phyloP scores from a whole-genome alignment of 2,888 invertebrate species.

The Ormyrus thymus region DNA sequence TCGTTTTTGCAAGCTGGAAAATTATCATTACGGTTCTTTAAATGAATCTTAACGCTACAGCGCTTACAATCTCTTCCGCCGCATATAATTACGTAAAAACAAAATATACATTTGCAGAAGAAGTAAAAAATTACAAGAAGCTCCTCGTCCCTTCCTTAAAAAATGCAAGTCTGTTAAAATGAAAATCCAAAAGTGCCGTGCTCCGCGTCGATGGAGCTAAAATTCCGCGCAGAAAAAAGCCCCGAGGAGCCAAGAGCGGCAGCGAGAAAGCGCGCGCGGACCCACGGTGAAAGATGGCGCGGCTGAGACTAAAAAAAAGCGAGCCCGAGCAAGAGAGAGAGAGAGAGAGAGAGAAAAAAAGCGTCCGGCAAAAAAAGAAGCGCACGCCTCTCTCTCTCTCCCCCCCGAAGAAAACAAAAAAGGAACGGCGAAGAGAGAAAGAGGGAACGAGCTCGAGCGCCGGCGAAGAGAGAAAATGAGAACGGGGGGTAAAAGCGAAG shows the following conservation, averaged over 20 bases:
- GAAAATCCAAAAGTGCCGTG: slow-evolving; percentile 6
- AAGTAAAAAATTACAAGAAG: too few species aligned
- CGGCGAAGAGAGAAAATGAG: slow-evolving; percentile 49
- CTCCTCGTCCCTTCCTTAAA: not conserved
- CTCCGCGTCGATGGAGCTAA: slow-evolving; percentile 20
- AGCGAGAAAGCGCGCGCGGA: slow-evolving; percentile 11
- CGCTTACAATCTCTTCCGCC: too few species aligned
- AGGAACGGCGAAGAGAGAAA: not conserved
- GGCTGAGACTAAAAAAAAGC: slow-evolving; percentile 35
- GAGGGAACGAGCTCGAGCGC: slow-evolving; percentile 30
- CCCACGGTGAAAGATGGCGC: too few species aligned
- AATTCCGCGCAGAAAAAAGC: slow-evolving; percentile 14
- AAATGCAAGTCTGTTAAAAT: slow-evolving; percentile 21
- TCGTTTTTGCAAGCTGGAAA: not conserved
- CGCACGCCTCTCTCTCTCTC: too few species aligned
- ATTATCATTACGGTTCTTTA: not conserved
- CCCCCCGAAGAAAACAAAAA: slow-evolving; percentile 2
- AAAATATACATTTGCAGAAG: too few species aligned
- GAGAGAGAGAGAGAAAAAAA: not conserved
- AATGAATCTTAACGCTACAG: too few species aligned
- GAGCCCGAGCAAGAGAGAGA: not conserved
- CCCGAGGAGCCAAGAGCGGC: slow-evolving; percentile 20
- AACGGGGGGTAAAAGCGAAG: slow-evolving; percentile 57
- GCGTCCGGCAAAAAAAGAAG: too few species aligned
- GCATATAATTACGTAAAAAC: too few species aligned